Evolutionary conservation across 2,797 vertebrate species (phyloP), one percentile per base, ranked within the genome.

Genomic region (Euphonia xanthogaster): DNA sequence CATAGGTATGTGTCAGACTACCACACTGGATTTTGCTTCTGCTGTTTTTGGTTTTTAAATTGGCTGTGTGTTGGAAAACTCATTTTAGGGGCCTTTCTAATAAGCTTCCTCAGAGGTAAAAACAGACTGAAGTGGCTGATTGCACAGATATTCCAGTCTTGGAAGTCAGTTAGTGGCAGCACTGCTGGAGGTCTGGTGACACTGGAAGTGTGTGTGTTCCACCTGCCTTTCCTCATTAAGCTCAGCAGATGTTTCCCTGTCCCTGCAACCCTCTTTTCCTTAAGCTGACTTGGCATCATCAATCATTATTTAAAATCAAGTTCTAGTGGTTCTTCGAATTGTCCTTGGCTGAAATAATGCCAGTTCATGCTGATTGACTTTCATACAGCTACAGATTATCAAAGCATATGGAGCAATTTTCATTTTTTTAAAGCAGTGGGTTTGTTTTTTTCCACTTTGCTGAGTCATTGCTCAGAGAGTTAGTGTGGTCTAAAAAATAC

Each of bases 231-330:
- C 78, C 54, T 82, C 71, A 50, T 30, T 6, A 4, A 35, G n/a
- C 20, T 28, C 60, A 39, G 12, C 19, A 31, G 9, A 37, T 4
- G 2, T 33, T 53, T 10, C 54, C 58, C 44, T 45, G 37, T 48
- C 54, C 65, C 74, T 66, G 19, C 58, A 78, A 78, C 18, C 44
- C 9, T 81, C 54, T 75, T 88, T 30, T 75, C 40, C 44, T 86
- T 65, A 67, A 78, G 31, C 39, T 70, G 42, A 10, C 48, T 78
- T 88, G 84, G 48, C 44, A 45, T 77, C 55, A 51, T 82, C 47
- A 63, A 13, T 70, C 78, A 27, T 39, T 81, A 55, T 85, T 95
- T 94, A 47, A 92, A 93, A 93, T 73, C 88, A 45, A 45, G 88
- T 90, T 35, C 77, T 60, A 90, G 3, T 82, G 67, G 83, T 67